Evolutionary conservation across 2,113 vertebrate species (phyloP).

Genomic region (Mustela lutreola): DNA sequence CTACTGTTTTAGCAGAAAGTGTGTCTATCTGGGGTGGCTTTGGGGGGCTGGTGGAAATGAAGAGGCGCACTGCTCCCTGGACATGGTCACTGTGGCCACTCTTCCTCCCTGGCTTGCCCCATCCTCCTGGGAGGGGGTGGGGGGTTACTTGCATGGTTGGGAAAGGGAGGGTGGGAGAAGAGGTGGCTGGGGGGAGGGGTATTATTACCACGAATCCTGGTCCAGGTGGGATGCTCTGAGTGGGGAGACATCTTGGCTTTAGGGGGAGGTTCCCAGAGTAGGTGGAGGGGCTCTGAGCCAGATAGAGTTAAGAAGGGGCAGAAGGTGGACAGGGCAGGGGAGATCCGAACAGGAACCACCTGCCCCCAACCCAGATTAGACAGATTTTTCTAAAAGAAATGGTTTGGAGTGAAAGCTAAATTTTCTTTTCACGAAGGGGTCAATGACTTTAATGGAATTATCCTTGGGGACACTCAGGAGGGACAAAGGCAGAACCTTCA

Average conservation of each 20-base stretch:
- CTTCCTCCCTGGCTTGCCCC: neutral
- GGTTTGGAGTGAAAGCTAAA: neutral
- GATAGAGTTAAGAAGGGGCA: neutral
- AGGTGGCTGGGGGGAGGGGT: neutral
- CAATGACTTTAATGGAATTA: neutral
- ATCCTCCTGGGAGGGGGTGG: neutral
- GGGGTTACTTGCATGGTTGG: neutral
- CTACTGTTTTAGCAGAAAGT: neutral
- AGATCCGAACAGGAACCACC: neutral
- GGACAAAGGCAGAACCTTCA: neutral
- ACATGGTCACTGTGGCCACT: too few relatives aligned
- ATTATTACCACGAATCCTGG: neutral
- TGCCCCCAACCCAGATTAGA: neutral
- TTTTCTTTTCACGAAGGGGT: neutral
- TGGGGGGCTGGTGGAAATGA: neutral
- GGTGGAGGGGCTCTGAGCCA: neutral
- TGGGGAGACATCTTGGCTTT: neutral
- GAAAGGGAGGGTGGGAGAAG: neutral
- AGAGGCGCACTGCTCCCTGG: neutral
- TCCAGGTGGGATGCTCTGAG: neutral
- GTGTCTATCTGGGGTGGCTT: neutral
- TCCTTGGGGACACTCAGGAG: neutral
- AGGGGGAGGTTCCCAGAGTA: neutral
- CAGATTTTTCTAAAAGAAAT: neutral
- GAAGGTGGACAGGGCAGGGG: neutral